phyloP scores from a whole-genome alignment of 2,888 invertebrate species.

The Volucella bombylans region DNA sequence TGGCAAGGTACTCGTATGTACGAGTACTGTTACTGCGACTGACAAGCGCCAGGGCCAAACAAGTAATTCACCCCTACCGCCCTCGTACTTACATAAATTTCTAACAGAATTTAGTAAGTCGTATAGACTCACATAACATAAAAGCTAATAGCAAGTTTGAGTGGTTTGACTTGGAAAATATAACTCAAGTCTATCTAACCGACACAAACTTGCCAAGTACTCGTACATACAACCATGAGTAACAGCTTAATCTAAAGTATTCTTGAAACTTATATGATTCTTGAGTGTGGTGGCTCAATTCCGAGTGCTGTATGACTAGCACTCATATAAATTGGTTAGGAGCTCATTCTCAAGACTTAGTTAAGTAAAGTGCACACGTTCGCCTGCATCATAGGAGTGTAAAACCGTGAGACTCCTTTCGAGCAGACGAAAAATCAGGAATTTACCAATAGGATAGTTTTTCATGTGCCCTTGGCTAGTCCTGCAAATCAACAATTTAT shows the following conservation, averaged over 20 bases:
- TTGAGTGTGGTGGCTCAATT: slow-evolving; percentile 58
- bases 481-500: slow-evolving; percentile 42
- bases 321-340: slow-evolving; percentile 67
- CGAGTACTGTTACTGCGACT: slow-evolving; percentile 4
- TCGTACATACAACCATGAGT: slow-evolving; percentile 19
- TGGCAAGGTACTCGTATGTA: background rate
- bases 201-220: slow-evolving; percentile 6
- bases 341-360: slow-evolving; percentile 59
- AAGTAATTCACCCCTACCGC: slow-evolving; percentile 33
- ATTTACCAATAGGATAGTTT: slow-evolving; percentile 48
- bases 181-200: slow-evolving; percentile 47
- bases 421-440: slow-evolving; percentile 30
- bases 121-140: background rate
- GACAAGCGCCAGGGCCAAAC: slow-evolving; percentile 5
- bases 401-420: slow-evolving; percentile 9
- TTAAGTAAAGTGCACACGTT: slow-evolving; percentile 70
- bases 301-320: slow-evolving; percentile 44
- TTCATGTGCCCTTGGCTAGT: slow-evolving; percentile 48
- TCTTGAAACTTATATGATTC: slow-evolving; percentile 56
- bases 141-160: slow-evolving; percentile 35
- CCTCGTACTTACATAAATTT: slow-evolving; percentile 13
- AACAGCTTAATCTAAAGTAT: slow-evolving; percentile 58
- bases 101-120: slow-evolving; percentile 27
- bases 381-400: slow-evolving; percentile 51
- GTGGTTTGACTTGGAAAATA: slow-evolving; percentile 31